Percentiles rank a stretch among this genome's conserved stretches.
Evolutionary conservation across 2,113 vertebrate genomes (phyloP).

Genomic region (Siniperca knerii): DNA sequence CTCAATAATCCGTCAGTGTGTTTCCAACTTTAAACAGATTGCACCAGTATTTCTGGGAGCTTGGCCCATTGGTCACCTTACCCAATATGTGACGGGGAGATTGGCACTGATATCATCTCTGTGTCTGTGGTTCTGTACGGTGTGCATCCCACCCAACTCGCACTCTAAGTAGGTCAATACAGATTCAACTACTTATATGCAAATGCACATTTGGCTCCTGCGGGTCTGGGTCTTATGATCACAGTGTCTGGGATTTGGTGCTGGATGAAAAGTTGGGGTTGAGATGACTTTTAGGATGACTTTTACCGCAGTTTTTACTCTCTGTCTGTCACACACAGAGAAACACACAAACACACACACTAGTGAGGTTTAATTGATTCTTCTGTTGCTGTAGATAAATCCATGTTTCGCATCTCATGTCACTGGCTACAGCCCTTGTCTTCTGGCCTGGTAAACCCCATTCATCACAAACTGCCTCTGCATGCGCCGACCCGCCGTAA

Average conservation of each 20-base stretch:
- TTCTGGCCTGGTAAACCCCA: conserved; percentile 73
- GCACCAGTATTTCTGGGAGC: neutral
- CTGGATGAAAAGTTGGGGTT: conserved; percentile 33
- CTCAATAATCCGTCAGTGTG: neutral
- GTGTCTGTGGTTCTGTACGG: neutral
- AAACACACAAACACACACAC: conserved; percentile 34
- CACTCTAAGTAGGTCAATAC: conserved; percentile 43
- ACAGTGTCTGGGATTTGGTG: conserved; percentile 2
- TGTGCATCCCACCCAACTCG: conserved; percentile 40
- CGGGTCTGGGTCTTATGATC: conserved; percentile 22
- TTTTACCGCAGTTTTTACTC: conserved; percentile 42
- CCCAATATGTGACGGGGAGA: neutral
- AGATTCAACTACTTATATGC: conserved; percentile 2
- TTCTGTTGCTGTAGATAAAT: conserved; percentile 75
- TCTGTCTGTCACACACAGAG: conserved; percentile 16
- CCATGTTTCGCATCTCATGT: conserved; percentile 72
- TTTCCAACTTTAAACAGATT: conserved; percentile 6
- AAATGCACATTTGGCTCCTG: conserved; percentile 28
- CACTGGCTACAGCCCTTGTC: conserved; percentile 71
- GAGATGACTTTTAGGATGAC: conserved; percentile 56
- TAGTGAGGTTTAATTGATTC: conserved; percentile 72
- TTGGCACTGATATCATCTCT: conserved; percentile 10
- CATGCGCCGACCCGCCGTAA: neutral
- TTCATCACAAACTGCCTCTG: conserved; percentile 71
- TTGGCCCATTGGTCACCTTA: conserved; percentile 15